phyloP scores from a whole-genome alignment of 2,888 invertebrate genomes.

The Pterostichus niger region DNA sequence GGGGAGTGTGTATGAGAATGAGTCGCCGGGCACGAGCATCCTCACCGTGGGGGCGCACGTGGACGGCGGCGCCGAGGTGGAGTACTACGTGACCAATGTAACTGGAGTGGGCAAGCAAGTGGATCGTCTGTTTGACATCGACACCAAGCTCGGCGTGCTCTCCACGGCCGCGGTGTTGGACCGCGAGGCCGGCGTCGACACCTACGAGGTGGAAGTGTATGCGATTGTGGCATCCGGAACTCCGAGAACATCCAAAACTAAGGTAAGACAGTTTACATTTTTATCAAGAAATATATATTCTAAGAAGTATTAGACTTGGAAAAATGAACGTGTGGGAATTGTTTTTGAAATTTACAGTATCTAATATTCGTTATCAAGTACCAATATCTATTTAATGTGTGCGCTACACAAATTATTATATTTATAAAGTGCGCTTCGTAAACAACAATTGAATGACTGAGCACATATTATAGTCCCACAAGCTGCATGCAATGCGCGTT shows the following conservation, averaged over 20 bases:
- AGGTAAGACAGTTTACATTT: slow-evolving; percentile 81
- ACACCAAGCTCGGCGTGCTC: slow-evolving; percentile 91
- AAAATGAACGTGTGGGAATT: slow-evolving; percentile 21
- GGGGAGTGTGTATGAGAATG: slow-evolving; percentile 93
- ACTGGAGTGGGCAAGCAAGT: slow-evolving; percentile 87
- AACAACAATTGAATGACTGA: slow-evolving; percentile 63
- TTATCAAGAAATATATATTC: too few species aligned
- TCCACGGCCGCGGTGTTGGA: slow-evolving; percentile 91
- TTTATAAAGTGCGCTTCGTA: slow-evolving; percentile 37
- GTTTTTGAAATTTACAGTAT: too few species aligned
- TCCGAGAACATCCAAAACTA: slow-evolving; percentile 88
- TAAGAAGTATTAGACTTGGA: not conserved
- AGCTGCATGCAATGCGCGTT: slow-evolving; percentile 23
- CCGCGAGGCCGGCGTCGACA: slow-evolving; percentile 89
- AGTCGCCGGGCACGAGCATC: slow-evolving; percentile 91
- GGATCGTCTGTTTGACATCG: slow-evolving; percentile 94
- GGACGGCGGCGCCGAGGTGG: slow-evolving; percentile 83
- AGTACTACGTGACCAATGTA: slow-evolving; percentile 95
- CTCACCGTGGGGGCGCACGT: slow-evolving; percentile 88
- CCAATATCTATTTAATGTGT: slow-evolving; percentile 24
- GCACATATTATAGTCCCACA: slow-evolving; percentile 61
- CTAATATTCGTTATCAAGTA: slow-evolving; percentile 9
- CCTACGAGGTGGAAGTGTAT: slow-evolving; percentile 91
- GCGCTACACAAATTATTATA: slow-evolving; percentile 30
- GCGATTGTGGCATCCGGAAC: slow-evolving; percentile 87